Conservation (phyloP, 2,797 vertebrate genomes). For the Helarctos malayanus region DNA sequence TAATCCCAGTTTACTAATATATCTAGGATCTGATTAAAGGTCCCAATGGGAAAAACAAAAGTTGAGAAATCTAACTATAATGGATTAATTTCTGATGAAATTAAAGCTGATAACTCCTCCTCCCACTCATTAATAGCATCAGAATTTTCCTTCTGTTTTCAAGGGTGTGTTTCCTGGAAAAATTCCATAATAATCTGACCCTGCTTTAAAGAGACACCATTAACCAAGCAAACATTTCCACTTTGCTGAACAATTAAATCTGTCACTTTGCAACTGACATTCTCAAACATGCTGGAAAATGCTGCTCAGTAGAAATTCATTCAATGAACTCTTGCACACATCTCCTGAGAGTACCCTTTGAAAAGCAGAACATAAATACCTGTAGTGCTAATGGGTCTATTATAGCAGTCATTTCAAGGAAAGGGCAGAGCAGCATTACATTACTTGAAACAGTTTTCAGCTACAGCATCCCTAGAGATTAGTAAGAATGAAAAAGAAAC, state of each 20-base stretch:
- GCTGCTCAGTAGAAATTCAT: constrained; percentile 63
- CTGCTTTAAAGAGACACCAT: constrained; percentile 71
- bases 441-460: constrained; percentile 58
- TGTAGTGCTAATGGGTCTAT: constrained; percentile 43
- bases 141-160: constrained; percentile 59
- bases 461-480: background rate
- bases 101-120: constrained; percentile 61
- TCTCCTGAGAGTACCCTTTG: constrained; percentile 61
- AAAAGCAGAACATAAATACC: constrained; percentile 62
- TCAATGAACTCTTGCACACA: constrained; percentile 50
- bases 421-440: constrained; percentile 1
- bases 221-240: constrained; percentile 74
- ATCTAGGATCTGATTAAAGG: constrained; percentile 71
- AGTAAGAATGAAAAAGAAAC: constrained; percentile 44
- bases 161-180: constrained; percentile 36
- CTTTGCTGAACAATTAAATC: constrained; percentile 77
- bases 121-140: constrained; percentile 54
- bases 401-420: constrained; percentile 35
- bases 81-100: constrained; percentile 56
- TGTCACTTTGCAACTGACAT: constrained; percentile 69
- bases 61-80: constrained; percentile 50
- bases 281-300: constrained; percentile 70
- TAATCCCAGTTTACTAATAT: constrained; percentile 72
- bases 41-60: background rate
- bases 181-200: constrained; percentile 60